phyloP scores from a whole-genome alignment of 2,888 invertebrate genomes.

The Conchocele bisecta region DNA sequence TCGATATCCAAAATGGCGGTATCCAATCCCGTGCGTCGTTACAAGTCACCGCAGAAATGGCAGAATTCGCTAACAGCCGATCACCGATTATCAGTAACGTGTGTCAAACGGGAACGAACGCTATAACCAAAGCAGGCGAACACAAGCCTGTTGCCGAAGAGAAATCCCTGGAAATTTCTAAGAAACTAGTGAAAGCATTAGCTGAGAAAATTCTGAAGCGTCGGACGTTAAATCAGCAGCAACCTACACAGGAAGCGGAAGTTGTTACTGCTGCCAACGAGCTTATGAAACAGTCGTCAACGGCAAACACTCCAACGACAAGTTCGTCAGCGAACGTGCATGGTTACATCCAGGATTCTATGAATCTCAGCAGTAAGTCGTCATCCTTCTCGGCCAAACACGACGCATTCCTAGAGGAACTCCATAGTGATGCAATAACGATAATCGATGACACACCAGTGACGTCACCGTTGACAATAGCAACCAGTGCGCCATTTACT shows the following conservation, averaged over 20 bases:
- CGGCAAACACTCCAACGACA: background rate
- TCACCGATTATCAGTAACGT: too few species aligned
- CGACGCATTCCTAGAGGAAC: background rate
- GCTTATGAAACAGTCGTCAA: too few species aligned
- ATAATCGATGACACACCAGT: background rate
- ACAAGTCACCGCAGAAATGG: too few species aligned
- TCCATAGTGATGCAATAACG: constrained; percentile 1
- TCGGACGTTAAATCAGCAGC: constrained; percentile 28
- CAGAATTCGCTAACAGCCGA: too few species aligned
- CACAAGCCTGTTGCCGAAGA: constrained; percentile 24
- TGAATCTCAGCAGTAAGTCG: background rate
- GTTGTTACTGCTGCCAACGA: constrained; percentile 27
- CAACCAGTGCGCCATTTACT: too few species aligned
- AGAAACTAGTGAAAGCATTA: constrained; percentile 68
- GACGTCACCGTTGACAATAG: background rate
- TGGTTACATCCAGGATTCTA: background rate
- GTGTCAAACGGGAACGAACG: too few species aligned
- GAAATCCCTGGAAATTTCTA: constrained; percentile 59
- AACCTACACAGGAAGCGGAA: background rate
- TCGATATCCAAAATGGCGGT: too few species aligned
- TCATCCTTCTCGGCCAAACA: constrained; percentile 6
- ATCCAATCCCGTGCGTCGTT: too few species aligned
- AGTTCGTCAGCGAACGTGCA: background rate
- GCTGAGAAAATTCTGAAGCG: constrained; percentile 68
- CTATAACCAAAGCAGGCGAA: too few species aligned